Evolutionary conservation across 2,113 vertebrate genomes (phyloP).

Genomic region (Oxyura jamaicensis): DNA sequence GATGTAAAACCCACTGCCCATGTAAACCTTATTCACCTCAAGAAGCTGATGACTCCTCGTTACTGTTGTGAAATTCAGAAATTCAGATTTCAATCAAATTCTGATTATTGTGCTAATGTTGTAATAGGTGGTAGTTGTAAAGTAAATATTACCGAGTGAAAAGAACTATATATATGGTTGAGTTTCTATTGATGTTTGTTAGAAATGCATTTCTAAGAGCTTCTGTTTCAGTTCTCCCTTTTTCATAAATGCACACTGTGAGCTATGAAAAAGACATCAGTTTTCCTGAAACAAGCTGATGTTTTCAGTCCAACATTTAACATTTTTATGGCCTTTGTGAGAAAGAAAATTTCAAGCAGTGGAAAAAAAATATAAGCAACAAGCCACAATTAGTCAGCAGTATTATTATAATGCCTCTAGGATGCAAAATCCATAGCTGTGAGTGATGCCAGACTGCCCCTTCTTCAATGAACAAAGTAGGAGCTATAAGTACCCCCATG

Average conservation of each 20-base stretch:
- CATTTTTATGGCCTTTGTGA: not conserved
- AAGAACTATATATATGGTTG: not conserved
- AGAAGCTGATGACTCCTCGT: not conserved
- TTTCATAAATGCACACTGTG: not conserved
- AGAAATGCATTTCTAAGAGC: not conserved
- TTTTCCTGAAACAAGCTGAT: not conserved
- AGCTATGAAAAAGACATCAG: not conserved
- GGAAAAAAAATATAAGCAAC: not conserved
- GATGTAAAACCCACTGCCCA: not conserved
- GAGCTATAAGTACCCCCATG: not conserved
- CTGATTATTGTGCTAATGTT: not conserved
- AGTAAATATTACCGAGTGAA: not conserved
- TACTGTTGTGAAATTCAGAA: not conserved
- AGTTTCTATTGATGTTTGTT: not conserved
- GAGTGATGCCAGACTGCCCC: not conserved
- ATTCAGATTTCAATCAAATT: not conserved
- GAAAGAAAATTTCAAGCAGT: not conserved
- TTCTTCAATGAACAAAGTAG: not conserved
- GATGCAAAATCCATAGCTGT: not conserved
- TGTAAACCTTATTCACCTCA: not conserved
- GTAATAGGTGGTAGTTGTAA: not conserved
- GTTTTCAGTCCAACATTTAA: not conserved
- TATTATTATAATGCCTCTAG: not conserved
- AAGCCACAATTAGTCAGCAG: not conserved
- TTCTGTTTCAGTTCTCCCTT: not conserved